These are phyloP conservation scores for Panagrolaimus sp. DNA, from an alignment of 1,140 invertebrate genomes.

Conservation along the genomic window DNA sequence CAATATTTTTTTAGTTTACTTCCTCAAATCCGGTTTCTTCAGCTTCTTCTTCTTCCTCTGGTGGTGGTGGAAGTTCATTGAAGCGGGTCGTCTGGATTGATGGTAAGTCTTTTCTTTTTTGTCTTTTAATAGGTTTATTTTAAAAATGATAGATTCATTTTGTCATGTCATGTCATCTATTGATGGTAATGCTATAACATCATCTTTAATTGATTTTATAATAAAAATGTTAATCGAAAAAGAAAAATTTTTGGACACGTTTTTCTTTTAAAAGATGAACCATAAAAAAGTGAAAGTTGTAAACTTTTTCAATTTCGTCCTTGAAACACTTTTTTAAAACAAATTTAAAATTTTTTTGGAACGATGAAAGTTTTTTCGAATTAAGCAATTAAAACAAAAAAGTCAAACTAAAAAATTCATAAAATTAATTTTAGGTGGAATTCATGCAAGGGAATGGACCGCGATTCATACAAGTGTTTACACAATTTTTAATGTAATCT, in stretches of 20 bases:
- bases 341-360: neutral
- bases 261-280: neutral
- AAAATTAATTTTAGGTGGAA: conserved; percentile 14
- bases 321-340: conserved; percentile 15
- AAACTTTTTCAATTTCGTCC: neutral
- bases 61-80: neutral
- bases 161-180: neutral
- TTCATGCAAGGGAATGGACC: conserved; percentile 52
- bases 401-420: too few relatives aligned
- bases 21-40: neutral
- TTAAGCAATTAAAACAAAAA: too few relatives aligned
- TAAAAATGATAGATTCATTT: neutral
- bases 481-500: conserved; percentile 56
- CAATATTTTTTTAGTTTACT: neutral
- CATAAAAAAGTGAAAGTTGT: neutral
- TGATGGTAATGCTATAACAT: too few relatives aligned
- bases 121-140: neutral
- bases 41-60: neutral
- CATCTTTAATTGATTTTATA: neutral
- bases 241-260: neutral
- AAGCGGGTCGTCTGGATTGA: conserved; percentile 59
- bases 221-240: neutral
- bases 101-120: conserved; percentile 27
- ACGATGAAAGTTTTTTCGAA: too few relatives aligned
- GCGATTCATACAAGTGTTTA: conserved; percentile 57